These are phyloP conservation scores for Aleiodes alternator DNA, from an alignment of 2,888 invertebrate species.

Conservation along the genomic window DNA sequence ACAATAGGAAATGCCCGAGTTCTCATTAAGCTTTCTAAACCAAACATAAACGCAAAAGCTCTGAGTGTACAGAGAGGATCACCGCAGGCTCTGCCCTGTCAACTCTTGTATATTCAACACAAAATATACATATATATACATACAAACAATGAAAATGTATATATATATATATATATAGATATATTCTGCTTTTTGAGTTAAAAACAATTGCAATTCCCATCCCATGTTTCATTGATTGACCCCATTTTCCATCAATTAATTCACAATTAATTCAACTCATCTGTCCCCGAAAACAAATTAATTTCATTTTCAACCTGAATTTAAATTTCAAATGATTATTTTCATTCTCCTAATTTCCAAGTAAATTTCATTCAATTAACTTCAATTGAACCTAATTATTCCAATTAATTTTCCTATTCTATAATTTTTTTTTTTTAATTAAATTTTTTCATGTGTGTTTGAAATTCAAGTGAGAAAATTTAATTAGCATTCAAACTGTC, in stretches of 20 bases:
- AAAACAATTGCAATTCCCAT: background rate
- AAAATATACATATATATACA: no score
- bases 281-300: background rate
- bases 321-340: conserved; percentile 7
- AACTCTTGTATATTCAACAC: no score
- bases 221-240: conserved; percentile 13
- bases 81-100: no score
- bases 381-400: background rate
- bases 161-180: background rate
- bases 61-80: no score
- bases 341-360: background rate
- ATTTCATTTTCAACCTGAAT: background rate
- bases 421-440: background rate
- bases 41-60: no score
- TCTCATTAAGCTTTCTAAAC: no score
- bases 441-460: background rate
- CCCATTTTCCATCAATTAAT: conserved; percentile 22
- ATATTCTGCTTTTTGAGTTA: conserved; percentile 1
- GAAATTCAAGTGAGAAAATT: background rate
- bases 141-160: background rate
- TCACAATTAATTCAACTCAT: conserved; percentile 1
- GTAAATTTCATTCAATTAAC: background rate
- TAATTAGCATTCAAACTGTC: background rate
- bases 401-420: background rate
- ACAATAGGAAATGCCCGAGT: no score